These are phyloP conservation scores for Chironomus tentans DNA, from an alignment of 2,888 invertebrate genomes.

Conservation along the genomic window DNA sequence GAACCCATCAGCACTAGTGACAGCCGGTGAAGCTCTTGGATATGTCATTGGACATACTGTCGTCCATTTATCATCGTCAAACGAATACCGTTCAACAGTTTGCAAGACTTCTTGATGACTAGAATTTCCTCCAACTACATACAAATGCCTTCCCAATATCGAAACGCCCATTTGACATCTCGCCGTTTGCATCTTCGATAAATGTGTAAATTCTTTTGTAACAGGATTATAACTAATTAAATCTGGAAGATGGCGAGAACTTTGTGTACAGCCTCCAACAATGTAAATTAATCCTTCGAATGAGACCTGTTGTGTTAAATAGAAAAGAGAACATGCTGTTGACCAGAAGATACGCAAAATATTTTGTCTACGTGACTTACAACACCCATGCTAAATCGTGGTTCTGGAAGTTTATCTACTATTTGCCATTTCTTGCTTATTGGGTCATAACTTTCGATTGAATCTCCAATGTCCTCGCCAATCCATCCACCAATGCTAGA, in stretches of 20 bases:
- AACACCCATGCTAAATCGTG: conserved; percentile 86
- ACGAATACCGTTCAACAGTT: conserved; percentile 61
- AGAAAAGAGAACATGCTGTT: too few relatives aligned
- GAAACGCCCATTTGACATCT: conserved; percentile 85
- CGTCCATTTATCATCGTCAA: conserved; percentile 57
- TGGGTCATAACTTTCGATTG: conserved; percentile 82
- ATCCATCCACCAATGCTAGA: conserved; percentile 77
- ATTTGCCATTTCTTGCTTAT: conserved; percentile 66
- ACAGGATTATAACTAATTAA: conserved; percentile 72
- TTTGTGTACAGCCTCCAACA: conserved; percentile 80
- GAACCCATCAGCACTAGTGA: conserved; percentile 71
- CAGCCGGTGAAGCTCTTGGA: conserved; percentile 73
- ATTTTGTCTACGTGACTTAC: conserved; percentile 45
- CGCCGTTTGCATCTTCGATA: conserved; percentile 69
- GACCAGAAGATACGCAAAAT: too few relatives aligned
- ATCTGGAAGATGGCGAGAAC: conserved; percentile 69
- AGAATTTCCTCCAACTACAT: conserved; percentile 82
- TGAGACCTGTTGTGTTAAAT: background rate
- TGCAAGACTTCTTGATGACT: conserved; percentile 68
- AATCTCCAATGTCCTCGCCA: conserved; percentile 80
- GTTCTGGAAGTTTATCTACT: conserved; percentile 70
- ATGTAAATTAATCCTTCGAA: conserved; percentile 63
- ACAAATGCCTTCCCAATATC: conserved; percentile 65
- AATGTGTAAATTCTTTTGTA: conserved; percentile 66
- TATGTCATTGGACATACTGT: conserved; percentile 63